Conservation (phyloP, 2,888 invertebrate genomes). For the Cantharis nigra region DNA sequence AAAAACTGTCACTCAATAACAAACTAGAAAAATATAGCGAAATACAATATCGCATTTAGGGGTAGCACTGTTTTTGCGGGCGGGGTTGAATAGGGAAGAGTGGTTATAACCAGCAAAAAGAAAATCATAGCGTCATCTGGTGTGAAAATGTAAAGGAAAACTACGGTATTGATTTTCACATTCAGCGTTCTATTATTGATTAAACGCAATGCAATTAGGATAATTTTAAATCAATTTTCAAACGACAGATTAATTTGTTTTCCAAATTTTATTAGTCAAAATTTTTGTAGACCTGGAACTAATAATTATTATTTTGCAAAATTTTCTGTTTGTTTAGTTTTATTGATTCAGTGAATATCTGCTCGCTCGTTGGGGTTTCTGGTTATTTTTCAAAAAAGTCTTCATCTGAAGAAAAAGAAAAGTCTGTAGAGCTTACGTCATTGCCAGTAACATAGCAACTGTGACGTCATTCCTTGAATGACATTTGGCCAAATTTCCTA, state of each 20-base stretch:
- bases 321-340: constrained; percentile 63
- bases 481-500: not conserved
- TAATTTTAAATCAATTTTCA: not conserved
- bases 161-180: constrained; percentile 17
- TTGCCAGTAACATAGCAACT: not conserved
- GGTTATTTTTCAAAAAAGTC: constrained; percentile 79
- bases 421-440: not conserved
- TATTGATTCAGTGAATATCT: constrained; percentile 80
- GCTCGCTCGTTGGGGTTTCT: constrained; percentile 83
- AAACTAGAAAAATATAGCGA: constrained; percentile 5
- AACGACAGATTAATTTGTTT: not conserved
- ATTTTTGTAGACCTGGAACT: not conserved
- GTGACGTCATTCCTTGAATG: not conserved
- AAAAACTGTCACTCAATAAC: not conserved
- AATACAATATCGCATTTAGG: constrained; percentile 14
- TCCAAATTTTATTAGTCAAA: not conserved
- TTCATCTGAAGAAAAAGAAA: constrained; percentile 63
- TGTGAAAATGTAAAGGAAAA: constrained; percentile 7
- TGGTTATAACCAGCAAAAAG: constrained; percentile 2
- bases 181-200: not conserved
- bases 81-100: constrained; percentile 23
- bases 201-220: not conserved
- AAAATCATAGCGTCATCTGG: constrained; percentile 10
- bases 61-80: constrained; percentile 26
- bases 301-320: constrained; percentile 52